phyloP scores from a whole-genome alignment of 2,797 vertebrate species.

The Gallinago nigripennis region DNA sequence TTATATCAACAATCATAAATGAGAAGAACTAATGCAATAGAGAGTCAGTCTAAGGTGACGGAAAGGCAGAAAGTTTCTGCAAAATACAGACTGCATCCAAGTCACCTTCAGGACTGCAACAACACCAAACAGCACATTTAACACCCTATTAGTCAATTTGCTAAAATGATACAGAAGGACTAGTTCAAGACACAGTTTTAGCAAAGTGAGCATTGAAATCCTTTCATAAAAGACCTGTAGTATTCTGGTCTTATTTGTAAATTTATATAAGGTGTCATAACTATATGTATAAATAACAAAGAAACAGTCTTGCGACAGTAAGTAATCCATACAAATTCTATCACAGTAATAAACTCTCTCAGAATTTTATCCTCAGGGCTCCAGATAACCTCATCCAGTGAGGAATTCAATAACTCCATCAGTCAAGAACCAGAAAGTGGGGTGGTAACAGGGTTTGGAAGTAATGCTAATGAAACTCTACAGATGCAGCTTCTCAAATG shows the following conservation, averaged over 20 bases:
- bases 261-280: constrained; percentile 39
- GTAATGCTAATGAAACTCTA: constrained; percentile 44
- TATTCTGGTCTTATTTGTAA: constrained; percentile 45
- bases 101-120: not conserved
- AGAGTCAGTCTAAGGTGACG: not conserved
- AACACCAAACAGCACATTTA: not conserved
- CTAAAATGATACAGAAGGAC: not conserved
- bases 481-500: constrained; percentile 51
- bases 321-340: constrained; percentile 70
- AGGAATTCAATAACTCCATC: constrained; percentile 42
- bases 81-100: not conserved
- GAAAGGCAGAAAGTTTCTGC: not conserved
- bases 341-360: constrained; percentile 54
- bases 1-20: not conserved
- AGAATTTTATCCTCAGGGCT: constrained; percentile 11
- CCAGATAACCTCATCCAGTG: constrained; percentile 8
- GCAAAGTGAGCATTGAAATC: not conserved
- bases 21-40: not conserved
- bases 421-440: constrained; percentile 1
- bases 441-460: constrained; percentile 1
- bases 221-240: not conserved
- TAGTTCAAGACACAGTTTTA: not conserved
- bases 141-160: not conserved
- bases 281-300: constrained; percentile 58
- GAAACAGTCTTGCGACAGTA: constrained; percentile 31